Evolutionary conservation across 2,888 invertebrate genomes (phyloP).

Genomic region (Erebia epiphron): DNA sequence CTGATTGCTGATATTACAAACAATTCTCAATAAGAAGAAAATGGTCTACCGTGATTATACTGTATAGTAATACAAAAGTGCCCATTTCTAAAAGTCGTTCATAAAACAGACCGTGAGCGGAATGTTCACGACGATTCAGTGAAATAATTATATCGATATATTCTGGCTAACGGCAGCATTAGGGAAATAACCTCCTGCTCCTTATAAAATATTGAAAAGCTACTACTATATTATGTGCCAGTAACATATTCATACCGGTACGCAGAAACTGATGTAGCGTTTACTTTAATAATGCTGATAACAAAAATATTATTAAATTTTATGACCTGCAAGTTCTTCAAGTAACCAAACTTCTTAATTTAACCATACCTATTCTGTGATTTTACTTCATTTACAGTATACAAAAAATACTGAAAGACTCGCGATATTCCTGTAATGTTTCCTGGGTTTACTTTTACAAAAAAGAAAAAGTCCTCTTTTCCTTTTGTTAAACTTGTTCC

Average conservation of each 20-base stretch:
- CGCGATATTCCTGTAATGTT: not conserved
- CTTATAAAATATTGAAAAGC: constrained; percentile 62
- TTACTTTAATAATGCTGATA: not conserved
- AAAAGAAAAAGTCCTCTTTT: constrained; percentile 32
- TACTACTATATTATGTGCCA: constrained; percentile 6
- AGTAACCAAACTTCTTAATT: too few relatives aligned
- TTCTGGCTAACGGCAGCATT: constrained; percentile 70
- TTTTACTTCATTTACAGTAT: not conserved
- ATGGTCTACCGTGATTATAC: not conserved
- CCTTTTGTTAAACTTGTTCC: constrained; percentile 40
- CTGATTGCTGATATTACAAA: not conserved
- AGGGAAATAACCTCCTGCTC: constrained; percentile 66
- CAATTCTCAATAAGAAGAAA: not conserved
- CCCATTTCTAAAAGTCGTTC: constrained; percentile 14
- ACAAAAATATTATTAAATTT: not conserved
- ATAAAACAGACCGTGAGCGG: constrained; percentile 42
- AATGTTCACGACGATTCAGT: constrained; percentile 60
- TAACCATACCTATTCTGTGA: too few relatives aligned
- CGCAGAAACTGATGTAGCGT: not conserved
- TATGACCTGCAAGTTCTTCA: not conserved
- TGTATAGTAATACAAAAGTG: not conserved
- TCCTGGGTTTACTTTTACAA: constrained; percentile 19
- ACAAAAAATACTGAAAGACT: not conserved
- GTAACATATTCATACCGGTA: not conserved
- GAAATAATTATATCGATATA: constrained; percentile 77